Base-by-base conservation (phyloP, 2,888 invertebrate species). In the Dryocosmus kuriphilus region DNA sequence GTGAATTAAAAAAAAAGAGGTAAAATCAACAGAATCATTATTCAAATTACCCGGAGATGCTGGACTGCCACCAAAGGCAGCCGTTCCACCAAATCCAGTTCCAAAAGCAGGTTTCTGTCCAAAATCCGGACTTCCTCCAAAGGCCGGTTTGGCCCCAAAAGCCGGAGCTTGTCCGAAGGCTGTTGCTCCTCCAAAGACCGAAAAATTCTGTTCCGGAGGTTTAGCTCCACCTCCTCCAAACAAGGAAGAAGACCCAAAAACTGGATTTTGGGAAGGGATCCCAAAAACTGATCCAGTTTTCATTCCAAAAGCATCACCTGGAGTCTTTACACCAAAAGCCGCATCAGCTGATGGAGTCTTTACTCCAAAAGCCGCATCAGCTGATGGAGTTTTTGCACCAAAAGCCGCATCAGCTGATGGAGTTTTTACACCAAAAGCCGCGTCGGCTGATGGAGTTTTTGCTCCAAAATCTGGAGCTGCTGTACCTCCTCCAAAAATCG, bases 61-160 rank as follows among this genome's bases (percentile, higher is more conserved):
- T 2, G 85, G 76, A 30, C 79, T 77, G 5, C 78, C 81, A 30
- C 89, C 90, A 79, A 90, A 91, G 3, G 85, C 63, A 7, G 83
- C 75, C 0, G 85, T 77, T n/a, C 86, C 88, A 76, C 86, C 88
- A 77, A 90, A 90, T 16, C 85, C 83, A 74, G 81, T 81, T n/a
- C 87, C 87, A 27, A 90, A 90, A 16, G 85, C 85, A 1, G 86
- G 82, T 78, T 88, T 89, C 1, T 81, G 76, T 6, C 88, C 89
- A 62, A 90, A 90, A 4, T 87, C 83, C 16, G 87, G 73, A 19
- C 84, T 38, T 11, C 87, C 81, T 11, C 90, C 90, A 75, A 91
- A 91, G 2, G 87, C 85, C 14, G 90, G 86, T 77, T 89, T 89
- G 0, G 85, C 60, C 7, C 88, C 89, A 78, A 91, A 91, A 3